Evolutionary conservation across 2,113 vertebrate species (phyloP).

Genomic region (Andinoacara biseriatus): DNA sequence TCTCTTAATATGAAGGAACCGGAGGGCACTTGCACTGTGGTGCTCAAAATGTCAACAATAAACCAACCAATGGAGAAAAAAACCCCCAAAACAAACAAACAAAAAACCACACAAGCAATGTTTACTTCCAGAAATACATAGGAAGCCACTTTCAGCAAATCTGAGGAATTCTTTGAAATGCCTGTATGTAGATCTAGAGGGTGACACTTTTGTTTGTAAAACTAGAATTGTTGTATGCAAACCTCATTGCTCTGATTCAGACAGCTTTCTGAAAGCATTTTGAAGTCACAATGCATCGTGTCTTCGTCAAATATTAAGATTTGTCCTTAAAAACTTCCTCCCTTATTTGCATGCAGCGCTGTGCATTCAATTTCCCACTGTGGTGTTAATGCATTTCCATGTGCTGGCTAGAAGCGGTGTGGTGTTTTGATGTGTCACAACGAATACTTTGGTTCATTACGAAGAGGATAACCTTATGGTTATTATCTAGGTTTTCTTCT

Average conservation of each 20-base stretch:
- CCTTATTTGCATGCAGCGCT: slow-evolving; percentile 50
- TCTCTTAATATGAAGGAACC: neutral
- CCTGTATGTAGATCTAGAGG: neutral
- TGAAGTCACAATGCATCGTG: slow-evolving; percentile 23
- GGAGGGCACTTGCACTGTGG: neutral
- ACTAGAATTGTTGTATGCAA: neutral
- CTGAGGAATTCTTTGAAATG: neutral
- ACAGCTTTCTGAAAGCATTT: slow-evolving; percentile 1
- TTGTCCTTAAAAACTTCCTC: slow-evolving; percentile 28
- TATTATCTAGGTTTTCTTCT: slow-evolving; percentile 66
- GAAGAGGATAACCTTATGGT: slow-evolving; percentile 67
- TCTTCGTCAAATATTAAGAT: slow-evolving; percentile 44
- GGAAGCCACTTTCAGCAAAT: neutral
- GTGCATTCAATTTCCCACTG: slow-evolving; percentile 39
- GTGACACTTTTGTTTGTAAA: neutral
- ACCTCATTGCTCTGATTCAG: neutral
- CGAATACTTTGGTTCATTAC: slow-evolving; percentile 63
- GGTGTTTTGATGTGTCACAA: slow-evolving; percentile 69
- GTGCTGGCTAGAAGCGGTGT: slow-evolving; percentile 47
- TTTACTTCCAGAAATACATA: neutral
- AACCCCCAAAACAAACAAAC: neutral
- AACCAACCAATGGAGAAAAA: neutral
- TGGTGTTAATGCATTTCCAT: slow-evolving; percentile 52
- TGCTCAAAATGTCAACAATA: neutral
- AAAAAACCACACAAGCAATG: neutral